Conservation (phyloP, 1,140 invertebrate species). For the Hyposmocoma kahamanoa region DNA sequence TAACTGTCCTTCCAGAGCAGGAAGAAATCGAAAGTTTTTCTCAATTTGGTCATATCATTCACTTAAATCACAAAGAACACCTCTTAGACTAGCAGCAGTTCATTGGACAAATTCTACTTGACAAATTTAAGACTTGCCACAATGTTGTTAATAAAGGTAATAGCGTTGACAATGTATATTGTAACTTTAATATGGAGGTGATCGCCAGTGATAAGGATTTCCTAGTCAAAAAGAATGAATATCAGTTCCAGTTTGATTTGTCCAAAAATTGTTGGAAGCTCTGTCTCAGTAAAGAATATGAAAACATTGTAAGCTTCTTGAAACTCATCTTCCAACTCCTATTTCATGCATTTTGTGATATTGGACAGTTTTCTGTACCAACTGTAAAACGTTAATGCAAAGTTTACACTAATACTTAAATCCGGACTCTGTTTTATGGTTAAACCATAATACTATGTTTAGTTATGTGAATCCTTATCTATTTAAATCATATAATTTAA, state of each 20-base stretch:
- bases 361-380: conserved; percentile 96
- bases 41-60: conserved; percentile 93
- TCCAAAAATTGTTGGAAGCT: conserved; percentile 98
- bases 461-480: conserved; percentile 82
- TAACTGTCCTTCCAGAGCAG: conserved; percentile 86
- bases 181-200: conserved; percentile 95
- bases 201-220: conserved; percentile 87
- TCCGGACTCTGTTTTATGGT: conserved; percentile 91
- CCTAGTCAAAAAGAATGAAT: conserved; percentile 89
- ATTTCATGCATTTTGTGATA: conserved; percentile 96
- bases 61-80: conserved; percentile 92
- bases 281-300: conserved; percentile 90
- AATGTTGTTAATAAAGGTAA: conserved; percentile 95
- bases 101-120: conserved; percentile 88
- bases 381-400: conserved; percentile 83
- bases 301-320: conserved; percentile 82
- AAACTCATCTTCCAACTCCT: conserved; percentile 82
- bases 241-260: conserved; percentile 93
- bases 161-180: conserved; percentile 90
- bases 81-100: conserved; percentile 87
- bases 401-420: conserved; percentile 97
- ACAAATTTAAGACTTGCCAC: conserved; percentile 81
- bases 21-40: conserved; percentile 86
- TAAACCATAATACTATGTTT: conserved; percentile 84
- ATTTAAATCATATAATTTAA: conserved; percentile 85